Evolutionary conservation across 2,797 vertebrate species (phyloP).

Genomic region (Chaetophractus vellerosus): DNA sequence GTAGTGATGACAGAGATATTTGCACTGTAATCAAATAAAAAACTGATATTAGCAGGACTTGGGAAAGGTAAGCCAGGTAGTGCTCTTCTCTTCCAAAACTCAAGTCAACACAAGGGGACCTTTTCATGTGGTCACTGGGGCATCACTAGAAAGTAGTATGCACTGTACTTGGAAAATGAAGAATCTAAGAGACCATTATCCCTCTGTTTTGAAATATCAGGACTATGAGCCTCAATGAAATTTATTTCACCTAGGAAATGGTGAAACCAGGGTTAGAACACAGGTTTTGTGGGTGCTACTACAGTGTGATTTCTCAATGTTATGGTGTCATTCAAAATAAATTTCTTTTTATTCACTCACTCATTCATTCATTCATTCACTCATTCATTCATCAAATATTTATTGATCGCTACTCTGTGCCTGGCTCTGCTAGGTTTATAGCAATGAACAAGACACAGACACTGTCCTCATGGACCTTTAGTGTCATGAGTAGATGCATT

Average conservation of each 20-base stretch:
- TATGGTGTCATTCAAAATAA: neutral
- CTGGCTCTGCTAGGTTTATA: neutral
- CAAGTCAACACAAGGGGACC: neutral
- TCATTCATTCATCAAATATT: neutral
- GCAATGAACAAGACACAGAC: neutral
- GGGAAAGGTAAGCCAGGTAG: neutral
- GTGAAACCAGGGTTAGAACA: neutral
- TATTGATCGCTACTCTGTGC: neutral
- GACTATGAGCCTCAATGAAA: neutral
- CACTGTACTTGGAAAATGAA: neutral
- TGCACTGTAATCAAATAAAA: neutral
- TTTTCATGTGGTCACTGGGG: neutral
- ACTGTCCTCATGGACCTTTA: neutral
- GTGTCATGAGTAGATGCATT: neutral
- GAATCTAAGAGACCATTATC: neutral
- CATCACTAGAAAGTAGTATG: neutral
- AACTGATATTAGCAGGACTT: neutral
- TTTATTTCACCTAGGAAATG: neutral
- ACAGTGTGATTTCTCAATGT: neutral
- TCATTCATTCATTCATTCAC: neutral
- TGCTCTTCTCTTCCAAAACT: neutral
- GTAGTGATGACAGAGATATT: slow-evolving; percentile 19
- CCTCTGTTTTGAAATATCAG: slow-evolving; percentile 1
- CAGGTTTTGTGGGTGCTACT: neutral
- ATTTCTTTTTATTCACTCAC: neutral